phyloP scores from a whole-genome alignment of 30 jellyfish, hydroid and myxozoan genomes.

The Hydractinia symbiolongicarpus region DNA sequence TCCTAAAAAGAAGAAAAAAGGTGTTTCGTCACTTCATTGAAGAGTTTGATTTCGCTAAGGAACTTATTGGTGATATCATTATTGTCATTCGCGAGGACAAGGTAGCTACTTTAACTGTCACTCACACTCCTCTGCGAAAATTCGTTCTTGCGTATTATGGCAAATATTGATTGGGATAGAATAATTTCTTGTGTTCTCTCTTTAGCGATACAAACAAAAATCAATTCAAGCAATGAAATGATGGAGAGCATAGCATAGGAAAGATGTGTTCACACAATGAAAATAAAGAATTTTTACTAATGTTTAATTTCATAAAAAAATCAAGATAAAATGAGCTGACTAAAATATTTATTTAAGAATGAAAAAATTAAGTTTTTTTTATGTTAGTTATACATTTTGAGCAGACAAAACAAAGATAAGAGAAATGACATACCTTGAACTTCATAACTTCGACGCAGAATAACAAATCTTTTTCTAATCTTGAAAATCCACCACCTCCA shows the following conservation, averaged over 20 bases:
- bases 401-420: too few species aligned
- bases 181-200: slow-evolving; percentile 6
- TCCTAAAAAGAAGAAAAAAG: slow-evolving; percentile 33
- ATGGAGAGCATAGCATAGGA: too few species aligned
- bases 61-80: neutral
- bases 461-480: slow-evolving; percentile 61
- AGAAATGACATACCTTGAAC: slow-evolving; percentile 46
- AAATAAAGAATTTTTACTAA: too few species aligned
- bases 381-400: too few species aligned
- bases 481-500: slow-evolving; percentile 66
- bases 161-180: too few species aligned
- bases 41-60: neutral
- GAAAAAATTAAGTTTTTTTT: too few species aligned
- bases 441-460: slow-evolving; percentile 71
- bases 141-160: too few species aligned
- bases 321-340: too few species aligned
- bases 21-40: neutral
- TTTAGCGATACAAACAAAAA: neutral
- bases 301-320: too few species aligned
- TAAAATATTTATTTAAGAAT: too few species aligned
- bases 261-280: too few species aligned
- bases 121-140: too few species aligned
- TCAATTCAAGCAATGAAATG: neutral
- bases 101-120: neutral
- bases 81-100: neutral